These are phyloP conservation scores for Carabus problematicus DNA, from an alignment of 2,888 invertebrate species.

Conservation along the genomic window DNA sequence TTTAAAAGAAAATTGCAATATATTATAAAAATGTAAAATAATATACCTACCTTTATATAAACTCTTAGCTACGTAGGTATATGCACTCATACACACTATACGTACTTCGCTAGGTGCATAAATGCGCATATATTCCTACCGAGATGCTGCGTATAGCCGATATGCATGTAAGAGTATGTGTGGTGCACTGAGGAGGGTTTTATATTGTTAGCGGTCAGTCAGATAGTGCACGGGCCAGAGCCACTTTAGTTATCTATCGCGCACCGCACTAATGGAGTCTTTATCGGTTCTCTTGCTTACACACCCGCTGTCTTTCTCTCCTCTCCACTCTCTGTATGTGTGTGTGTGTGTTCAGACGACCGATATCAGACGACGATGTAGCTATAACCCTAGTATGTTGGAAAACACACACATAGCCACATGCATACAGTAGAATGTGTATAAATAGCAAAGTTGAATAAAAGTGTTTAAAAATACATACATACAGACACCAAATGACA, in stretches of 20 bases:
- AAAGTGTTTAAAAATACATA: background rate
- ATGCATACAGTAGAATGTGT: too few species aligned
- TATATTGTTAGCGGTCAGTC: too few species aligned
- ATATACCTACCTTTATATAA: too few species aligned
- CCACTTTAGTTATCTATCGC: conserved; percentile 19
- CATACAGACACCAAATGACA: background rate
- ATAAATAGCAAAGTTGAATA: background rate
- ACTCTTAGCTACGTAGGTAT: too few species aligned
- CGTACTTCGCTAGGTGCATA: background rate
- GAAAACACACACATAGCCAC: too few species aligned
- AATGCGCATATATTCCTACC: background rate
- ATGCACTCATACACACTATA: too few species aligned
- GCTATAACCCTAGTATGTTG: too few species aligned
- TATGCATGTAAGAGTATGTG: background rate
- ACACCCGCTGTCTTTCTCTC: background rate
- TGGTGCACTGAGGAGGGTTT: background rate
- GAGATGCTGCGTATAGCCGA: background rate
- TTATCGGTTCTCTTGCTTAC: conserved; percentile 5
- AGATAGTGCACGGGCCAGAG: background rate
- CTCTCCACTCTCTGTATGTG: background rate
- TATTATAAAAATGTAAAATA: too few species aligned
- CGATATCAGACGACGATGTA: background rate
- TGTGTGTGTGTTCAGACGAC: background rate
- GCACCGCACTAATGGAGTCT: conserved; percentile 19
- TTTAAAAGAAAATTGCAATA: too few species aligned